A percentile compares a stretch with the other conserved stretches of the same genome.
Evolutionary conservation across 2,797 vertebrate species (phyloP).

Genomic region (Cirrhinus mrigala): DNA sequence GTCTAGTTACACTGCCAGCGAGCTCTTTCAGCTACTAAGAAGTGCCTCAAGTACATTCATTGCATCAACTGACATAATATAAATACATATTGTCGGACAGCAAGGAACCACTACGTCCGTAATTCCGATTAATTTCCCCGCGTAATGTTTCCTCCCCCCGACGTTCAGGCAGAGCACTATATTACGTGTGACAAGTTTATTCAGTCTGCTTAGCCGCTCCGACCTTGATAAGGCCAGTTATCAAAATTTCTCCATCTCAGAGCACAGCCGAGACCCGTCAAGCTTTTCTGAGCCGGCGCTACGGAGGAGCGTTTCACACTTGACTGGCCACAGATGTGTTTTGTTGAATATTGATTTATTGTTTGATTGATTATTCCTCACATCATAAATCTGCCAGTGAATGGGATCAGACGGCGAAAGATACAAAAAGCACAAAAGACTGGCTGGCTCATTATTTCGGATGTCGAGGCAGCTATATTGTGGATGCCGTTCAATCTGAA

Average conservation of each 20-base stretch:
- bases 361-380: slow-evolving; percentile 51
- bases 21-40: slow-evolving; percentile 56
- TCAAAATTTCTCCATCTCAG: slow-evolving; percentile 39
- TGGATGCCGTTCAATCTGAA: slow-evolving; percentile 53
- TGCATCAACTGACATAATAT: slow-evolving; percentile 46
- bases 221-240: slow-evolving; percentile 50
- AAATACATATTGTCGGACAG: slow-evolving; percentile 42
- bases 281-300: neutral
- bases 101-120: slow-evolving; percentile 22
- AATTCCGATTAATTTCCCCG: slow-evolving; percentile 30
- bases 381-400: slow-evolving; percentile 50
- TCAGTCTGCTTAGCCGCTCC: slow-evolving; percentile 22
- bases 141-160: neutral
- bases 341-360: slow-evolving; percentile 54
- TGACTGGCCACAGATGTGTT: slow-evolving; percentile 43
- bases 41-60: slow-evolving; percentile 51
- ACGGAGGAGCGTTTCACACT: slow-evolving; percentile 24
- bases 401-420: slow-evolving; percentile 35
- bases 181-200: slow-evolving; percentile 42
- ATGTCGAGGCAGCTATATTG: slow-evolving; percentile 43
- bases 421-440: slow-evolving; percentile 53
- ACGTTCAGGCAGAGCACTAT: slow-evolving; percentile 20
- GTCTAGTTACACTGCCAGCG: slow-evolving; percentile 57
- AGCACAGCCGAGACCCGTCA: slow-evolving; percentile 18
- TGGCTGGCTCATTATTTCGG: slow-evolving; percentile 53